Conservation (phyloP, 1,140 invertebrate species). For the Panulirus ornatus region DNA sequence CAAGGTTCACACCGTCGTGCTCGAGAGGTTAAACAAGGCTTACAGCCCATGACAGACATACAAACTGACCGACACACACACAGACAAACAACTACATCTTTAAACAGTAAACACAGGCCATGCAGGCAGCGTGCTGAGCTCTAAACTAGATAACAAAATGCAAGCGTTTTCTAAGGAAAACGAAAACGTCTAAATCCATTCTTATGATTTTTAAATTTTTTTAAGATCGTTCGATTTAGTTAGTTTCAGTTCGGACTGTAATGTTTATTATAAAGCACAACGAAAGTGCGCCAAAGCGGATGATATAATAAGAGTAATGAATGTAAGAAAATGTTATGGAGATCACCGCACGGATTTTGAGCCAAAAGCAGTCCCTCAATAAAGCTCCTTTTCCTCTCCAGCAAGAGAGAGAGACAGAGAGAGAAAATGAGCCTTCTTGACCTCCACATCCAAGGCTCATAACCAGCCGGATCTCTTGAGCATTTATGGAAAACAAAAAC, state of each 20-base stretch:
- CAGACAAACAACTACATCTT: not conserved
- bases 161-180: slow-evolving; percentile 34
- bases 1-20: too few relatives aligned
- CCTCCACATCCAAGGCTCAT: slow-evolving; percentile 48
- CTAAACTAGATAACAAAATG: slow-evolving; percentile 41
- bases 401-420: slow-evolving; percentile 11
- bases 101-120: slow-evolving; percentile 3
- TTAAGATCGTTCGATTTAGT: slow-evolving; percentile 60
- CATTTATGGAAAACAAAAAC: slow-evolving; percentile 35
- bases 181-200: slow-evolving; percentile 38
- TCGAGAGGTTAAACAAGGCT: slow-evolving; percentile 11
- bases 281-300: slow-evolving; percentile 51
- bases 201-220: slow-evolving; percentile 40
- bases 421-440: slow-evolving; percentile 31
- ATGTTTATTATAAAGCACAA: slow-evolving; percentile 53
- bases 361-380: slow-evolving; percentile 29
- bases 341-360: slow-evolving; percentile 50
- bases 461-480: slow-evolving; percentile 32
- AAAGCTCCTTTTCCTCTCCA: slow-evolving; percentile 15
- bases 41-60: slow-evolving; percentile 28
- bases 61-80: slow-evolving; percentile 12
- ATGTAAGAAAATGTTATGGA: slow-evolving; percentile 36
- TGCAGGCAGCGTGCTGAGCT: slow-evolving; percentile 16
- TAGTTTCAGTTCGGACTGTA: slow-evolving; percentile 37
- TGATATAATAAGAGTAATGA: slow-evolving; percentile 44